These are phyloP conservation scores for Acipenser ruthenus DNA, from an alignment of 2,797 vertebrate genomes.

Conservation along the genomic window DNA sequence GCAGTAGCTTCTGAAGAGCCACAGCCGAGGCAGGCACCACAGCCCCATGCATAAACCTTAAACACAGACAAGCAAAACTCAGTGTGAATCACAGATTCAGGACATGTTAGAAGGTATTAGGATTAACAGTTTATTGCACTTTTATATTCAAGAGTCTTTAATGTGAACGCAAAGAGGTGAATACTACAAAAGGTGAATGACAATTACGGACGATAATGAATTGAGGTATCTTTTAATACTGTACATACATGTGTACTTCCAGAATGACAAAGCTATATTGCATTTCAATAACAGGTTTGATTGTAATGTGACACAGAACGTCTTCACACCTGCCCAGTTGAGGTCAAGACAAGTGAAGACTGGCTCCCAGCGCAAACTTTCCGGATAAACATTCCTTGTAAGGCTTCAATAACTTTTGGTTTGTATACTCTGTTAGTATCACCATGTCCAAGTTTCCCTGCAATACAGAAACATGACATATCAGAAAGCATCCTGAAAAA, in stretches of 20 bases:
- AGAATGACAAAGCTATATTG: background rate
- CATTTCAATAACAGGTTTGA: background rate
- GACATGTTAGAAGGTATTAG: no score
- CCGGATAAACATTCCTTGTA: constrained; percentile 72
- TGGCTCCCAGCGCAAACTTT: constrained; percentile 73
- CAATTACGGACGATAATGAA: no score
- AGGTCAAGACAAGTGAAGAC: constrained; percentile 67
- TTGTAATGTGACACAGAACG: background rate
- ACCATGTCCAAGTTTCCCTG: constrained; percentile 70
- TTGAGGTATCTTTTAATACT: no score
- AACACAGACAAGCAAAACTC: background rate
- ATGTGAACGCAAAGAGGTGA: no score
- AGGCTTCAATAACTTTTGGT: constrained; percentile 70
- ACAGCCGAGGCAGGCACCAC: constrained; percentile 67
- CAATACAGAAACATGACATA: constrained; percentile 1
- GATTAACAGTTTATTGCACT: no score
- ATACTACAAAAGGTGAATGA: no score
- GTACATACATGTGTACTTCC: no score
- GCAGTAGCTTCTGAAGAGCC: constrained; percentile 72
- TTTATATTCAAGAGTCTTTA: no score
- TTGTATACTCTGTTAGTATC: constrained; percentile 73
- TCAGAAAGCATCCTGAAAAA: constrained; percentile 11
- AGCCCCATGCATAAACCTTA: constrained; percentile 70
- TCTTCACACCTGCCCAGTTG: constrained; percentile 63
- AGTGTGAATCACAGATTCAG: no score